Conservation (phyloP, 64 coral and sea anemone genomes). For the Anthopleura sola region DNA sequence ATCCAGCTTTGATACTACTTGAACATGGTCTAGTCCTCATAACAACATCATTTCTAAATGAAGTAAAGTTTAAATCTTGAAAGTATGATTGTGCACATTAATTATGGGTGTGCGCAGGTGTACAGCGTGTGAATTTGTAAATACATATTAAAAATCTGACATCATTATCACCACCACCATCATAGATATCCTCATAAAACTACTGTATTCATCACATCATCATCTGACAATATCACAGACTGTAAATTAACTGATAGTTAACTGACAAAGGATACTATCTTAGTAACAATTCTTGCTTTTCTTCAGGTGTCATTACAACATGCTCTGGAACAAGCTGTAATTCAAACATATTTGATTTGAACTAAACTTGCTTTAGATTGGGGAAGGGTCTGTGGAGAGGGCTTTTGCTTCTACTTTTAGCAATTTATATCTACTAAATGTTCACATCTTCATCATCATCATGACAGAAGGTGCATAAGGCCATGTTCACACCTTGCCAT, state of each 20-base stretch:
- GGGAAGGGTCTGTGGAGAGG: no score
- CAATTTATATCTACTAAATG: no score
- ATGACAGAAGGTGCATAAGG: no score
- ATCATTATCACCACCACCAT: neutral
- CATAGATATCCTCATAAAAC: neutral
- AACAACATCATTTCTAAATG: neutral
- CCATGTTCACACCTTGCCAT: no score
- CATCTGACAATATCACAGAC: no score
- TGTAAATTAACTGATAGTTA: no score
- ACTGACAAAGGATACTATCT: slow-evolving; percentile 84
- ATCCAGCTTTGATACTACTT: no score
- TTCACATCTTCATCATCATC: no score
- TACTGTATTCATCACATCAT: neutral
- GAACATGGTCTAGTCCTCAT: no score
- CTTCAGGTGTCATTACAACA: slow-evolving; percentile 92
- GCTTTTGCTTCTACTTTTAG: no score
- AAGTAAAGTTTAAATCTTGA: neutral
- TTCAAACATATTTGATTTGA: neutral
- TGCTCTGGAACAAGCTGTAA: slow-evolving; percentile 92
- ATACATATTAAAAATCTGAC: no score
- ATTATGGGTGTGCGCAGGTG: neutral
- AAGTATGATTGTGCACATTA: neutral
- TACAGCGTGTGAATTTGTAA: neutral
- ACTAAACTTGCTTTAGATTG: neutral
- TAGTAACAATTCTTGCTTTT: slow-evolving; percentile 78